Percentiles rank a stretch among this genome's conserved stretches.
These are phyloP conservation scores for Neogobius melanostomus DNA, from an alignment of 2,113 vertebrate genomes.

Conservation along the genomic window DNA sequence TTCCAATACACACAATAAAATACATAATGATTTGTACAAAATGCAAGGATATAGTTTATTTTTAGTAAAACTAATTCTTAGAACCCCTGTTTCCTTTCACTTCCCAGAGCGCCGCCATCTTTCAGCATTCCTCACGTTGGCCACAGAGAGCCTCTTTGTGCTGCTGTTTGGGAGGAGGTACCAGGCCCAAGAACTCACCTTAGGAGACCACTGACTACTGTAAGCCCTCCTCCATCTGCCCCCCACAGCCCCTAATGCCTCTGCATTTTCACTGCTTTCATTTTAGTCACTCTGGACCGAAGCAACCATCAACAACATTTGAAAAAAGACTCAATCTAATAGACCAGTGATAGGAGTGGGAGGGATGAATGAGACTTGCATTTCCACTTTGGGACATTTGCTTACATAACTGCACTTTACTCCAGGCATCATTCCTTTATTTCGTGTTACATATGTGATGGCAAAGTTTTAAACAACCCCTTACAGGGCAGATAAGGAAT, in stretches of 20 bases:
- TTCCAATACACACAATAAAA: too few species aligned
- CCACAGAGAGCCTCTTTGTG: conserved; percentile 77
- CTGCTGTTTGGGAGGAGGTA: conserved; percentile 51
- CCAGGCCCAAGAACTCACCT: conserved; percentile 67
- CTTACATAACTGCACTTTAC: too few species aligned
- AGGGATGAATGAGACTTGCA: neutral
- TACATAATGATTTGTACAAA: too few species aligned
- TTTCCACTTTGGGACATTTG: too few species aligned
- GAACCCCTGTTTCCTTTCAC: conserved; percentile 34
- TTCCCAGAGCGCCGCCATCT: conserved; percentile 55
- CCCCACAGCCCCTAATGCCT: conserved; percentile 22
- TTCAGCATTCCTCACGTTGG: conserved; percentile 70
- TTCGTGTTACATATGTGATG: too few species aligned
- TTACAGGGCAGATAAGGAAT: too few species aligned
- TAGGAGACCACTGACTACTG: conserved; percentile 62
- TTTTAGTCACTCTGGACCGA: conserved; percentile 59
- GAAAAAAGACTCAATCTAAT: conserved; percentile 45
- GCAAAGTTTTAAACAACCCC: too few species aligned
- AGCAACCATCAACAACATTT: conserved; percentile 52
- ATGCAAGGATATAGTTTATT: too few species aligned
- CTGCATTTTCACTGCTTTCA: conserved; percentile 25
- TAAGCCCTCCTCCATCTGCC: conserved; percentile 35
- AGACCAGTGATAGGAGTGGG: conserved; percentile 57
- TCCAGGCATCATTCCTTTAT: too few species aligned
- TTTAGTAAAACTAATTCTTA: neutral